Conservation (phyloP, 1,140 invertebrate species). For the Heliconius hermathena region DNA sequence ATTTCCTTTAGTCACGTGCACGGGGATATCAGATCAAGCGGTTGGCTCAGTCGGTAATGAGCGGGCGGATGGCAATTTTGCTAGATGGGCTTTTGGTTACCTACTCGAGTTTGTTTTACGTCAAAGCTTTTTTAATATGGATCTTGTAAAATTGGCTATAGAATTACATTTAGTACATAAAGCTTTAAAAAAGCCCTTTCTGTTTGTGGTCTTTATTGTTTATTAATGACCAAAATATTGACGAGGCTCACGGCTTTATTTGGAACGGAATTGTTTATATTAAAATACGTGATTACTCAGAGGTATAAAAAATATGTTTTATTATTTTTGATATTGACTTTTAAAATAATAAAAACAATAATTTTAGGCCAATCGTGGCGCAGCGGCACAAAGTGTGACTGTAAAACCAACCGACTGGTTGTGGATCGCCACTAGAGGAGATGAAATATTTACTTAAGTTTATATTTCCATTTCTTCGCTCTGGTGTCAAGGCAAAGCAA, state of each 20-base stretch:
- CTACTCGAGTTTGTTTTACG: constrained; percentile 55
- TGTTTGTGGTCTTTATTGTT: background rate
- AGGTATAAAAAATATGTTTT: no score
- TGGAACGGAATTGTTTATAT: background rate
- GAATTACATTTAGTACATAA: background rate
- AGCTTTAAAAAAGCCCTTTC: background rate
- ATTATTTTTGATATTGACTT: no score
- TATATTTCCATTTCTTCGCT: no score
- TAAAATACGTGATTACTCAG: no score
- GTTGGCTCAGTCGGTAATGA: constrained; percentile 77
- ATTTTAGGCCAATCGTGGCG: no score
- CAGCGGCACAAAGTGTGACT: no score
- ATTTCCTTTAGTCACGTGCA: constrained; percentile 79
- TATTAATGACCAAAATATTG: background rate
- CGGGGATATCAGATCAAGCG: constrained; percentile 74
- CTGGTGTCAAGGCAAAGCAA: no score
- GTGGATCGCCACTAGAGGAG: no score
- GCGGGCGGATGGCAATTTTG: constrained; percentile 76
- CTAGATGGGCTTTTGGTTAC: constrained; percentile 78
- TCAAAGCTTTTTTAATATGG: constrained; percentile 66
- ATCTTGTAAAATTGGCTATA: constrained; percentile 13
- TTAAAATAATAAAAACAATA: no score
- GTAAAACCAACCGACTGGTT: no score
- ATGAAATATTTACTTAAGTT: no score
- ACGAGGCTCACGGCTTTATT: background rate